Base-by-base conservation (phyloP, 37 sponge, comb jelly and placozoan species). In the Ianthella basta region DNA sequence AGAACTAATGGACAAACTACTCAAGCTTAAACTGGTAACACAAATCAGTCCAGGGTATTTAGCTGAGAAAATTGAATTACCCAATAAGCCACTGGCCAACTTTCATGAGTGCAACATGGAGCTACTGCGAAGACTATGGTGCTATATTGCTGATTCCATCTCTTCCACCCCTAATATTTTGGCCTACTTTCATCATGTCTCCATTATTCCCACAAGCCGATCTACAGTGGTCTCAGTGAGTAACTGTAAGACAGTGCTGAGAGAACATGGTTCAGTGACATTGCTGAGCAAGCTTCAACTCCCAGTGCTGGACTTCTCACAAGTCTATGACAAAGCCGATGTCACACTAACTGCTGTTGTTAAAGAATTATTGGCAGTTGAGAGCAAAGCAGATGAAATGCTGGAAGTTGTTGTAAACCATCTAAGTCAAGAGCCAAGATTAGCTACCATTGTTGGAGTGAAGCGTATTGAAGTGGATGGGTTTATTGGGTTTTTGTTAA, bases 1-100 rank as follows among this genome's bases (percentile, higher is more conserved):
- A 66, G 23, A 15, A 5, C 34, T 70, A 29, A 70, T 5, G 30
- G 37, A 29, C 4, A 70, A 2, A 33, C 12, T 70, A 35, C n/a
- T 24, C 3, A 14, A 36, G 3, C 15, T 34, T 38, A 38, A 24
- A 18, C 50, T 89, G 12, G 74, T 89, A 38, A 55, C 38, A 5
- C 53, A 19, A 12, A 56, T 85, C 32, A 33, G 82, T 41, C 44
- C 80, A 24, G 75, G 81, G 25, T 50, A 72, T 85, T 79, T 85
- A 1, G 74, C 86, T 60, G 24, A 73, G 4, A 23, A 70, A 25
- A 85, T 89, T 59, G 54, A 85, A 33, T 40, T 89, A 18, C 67
- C 73, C 27, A 56, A 44, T 10, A 60, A 69, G 30, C 37, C 6
- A 15, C 55, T 40, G 1, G 73, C 84, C 34, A 29, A 56, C 33